A percentile compares a stretch with the other conserved stretches of the same genome.
Conservation (phyloP, 1,140 invertebrate genomes). For the Phortica variegata region DNA sequence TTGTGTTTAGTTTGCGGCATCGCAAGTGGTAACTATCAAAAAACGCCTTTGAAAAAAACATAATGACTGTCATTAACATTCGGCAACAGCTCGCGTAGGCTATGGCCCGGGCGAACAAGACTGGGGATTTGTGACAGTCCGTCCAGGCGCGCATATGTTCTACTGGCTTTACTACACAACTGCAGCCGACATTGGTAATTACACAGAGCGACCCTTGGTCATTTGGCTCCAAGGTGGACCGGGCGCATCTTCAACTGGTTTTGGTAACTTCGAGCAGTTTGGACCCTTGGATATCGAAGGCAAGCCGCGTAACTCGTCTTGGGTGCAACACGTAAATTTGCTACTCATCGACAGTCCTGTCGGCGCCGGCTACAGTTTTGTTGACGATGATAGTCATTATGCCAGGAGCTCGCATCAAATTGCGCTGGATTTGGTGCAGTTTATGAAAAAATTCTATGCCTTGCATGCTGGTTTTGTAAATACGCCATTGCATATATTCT, state of each 20-base stretch:
- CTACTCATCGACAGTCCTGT: conserved; percentile 86
- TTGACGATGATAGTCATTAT: conserved; percentile 60
- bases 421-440: conserved; percentile 70
- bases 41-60: no score
- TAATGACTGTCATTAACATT: no score
- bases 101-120: conserved; percentile 63
- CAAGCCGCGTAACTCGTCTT: conserved; percentile 67
- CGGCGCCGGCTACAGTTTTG: conserved; percentile 81
- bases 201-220: conserved; percentile 67
- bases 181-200: conserved; percentile 58
- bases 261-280: conserved; percentile 75
- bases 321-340: conserved; percentile 76
- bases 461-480: conserved; percentile 66
- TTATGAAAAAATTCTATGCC: conserved; percentile 66
- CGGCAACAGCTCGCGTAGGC: conserved; percentile 34
- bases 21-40: no score
- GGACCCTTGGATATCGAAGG: conserved; percentile 69
- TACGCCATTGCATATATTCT: conserved; percentile 76
- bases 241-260: conserved; percentile 71
- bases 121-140: conserved; percentile 67
- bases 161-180: conserved; percentile 77
- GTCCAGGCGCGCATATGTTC: conserved; percentile 72
- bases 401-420: conserved; percentile 71
- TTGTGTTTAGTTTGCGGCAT: no score
- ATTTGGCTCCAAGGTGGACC: conserved; percentile 80